phyloP scores from a whole-genome alignment of 1,140 invertebrate species.

The Sinella curviseta region DNA sequence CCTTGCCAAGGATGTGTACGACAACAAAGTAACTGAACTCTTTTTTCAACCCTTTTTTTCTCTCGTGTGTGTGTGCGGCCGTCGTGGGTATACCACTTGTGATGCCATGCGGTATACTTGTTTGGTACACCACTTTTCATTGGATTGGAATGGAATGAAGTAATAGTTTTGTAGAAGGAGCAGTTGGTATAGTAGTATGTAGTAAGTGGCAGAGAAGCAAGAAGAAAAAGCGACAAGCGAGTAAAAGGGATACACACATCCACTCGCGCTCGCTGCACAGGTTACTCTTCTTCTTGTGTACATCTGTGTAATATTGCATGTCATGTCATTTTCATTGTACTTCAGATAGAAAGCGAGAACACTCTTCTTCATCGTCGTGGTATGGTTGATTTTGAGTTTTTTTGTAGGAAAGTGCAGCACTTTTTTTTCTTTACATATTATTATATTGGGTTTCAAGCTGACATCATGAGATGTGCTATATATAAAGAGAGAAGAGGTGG shows the following conservation, averaged over 20 bases:
- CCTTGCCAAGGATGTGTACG: conserved; percentile 20
- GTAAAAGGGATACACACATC: no score
- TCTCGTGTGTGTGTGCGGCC: background rate
- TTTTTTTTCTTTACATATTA: background rate
- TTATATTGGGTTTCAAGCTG: background rate
- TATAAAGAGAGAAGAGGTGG: background rate
- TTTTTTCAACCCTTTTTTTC: conserved; percentile 12
- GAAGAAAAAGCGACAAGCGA: no score
- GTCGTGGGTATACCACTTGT: background rate
- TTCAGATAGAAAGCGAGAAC: background rate
- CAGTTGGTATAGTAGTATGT: background rate
- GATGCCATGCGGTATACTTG: background rate
- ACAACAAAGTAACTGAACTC: conserved; percentile 23
- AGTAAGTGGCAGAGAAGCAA: background rate
- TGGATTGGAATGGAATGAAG: conserved; percentile 1
- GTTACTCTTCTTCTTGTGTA: background rate
- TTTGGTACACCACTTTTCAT: background rate
- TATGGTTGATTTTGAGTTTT: background rate
- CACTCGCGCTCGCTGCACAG: background rate
- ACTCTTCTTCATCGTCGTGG: background rate
- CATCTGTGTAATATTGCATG: conserved; percentile 15
- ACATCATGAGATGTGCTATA: background rate
- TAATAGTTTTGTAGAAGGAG: background rate
- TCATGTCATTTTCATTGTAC: conserved; percentile 18
- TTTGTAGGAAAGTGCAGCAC: background rate